Evolutionary conservation across 2,113 vertebrate species (phyloP), one percentile per base, ranked within the genome.

Genomic region (Climacteris rufus): DNA sequence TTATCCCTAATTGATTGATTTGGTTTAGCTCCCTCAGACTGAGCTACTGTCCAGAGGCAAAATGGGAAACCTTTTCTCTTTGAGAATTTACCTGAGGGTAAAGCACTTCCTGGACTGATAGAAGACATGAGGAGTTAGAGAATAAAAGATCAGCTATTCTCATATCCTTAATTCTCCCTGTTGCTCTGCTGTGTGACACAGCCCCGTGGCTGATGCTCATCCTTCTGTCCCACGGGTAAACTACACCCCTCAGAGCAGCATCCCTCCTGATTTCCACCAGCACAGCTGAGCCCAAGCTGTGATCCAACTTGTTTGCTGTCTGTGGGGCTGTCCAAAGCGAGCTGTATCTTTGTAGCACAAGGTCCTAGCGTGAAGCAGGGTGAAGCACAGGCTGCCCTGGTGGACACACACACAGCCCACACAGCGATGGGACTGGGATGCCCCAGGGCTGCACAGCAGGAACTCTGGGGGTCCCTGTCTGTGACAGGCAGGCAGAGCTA

Each of bases 351-450:
- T 35, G 47, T 0, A 44, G 31, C 47, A 16, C 21, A 1, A 10
- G 35, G 7, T 56, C 45, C 60, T 61, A 33, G 19, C 49, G 40
- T 18, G 82, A 40, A 59, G 59, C 60, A 28, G 17, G 23, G 56
- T 54, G 74, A 39, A 12, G n/a, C 12, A 0, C 53, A 9, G 2
- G 7, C 64, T 53, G 20, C 33, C 2, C 0, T 0, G 19, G 15
- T 44, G 72, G 52, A 28, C 7, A 1, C 14, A 27, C 69, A 50
- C 39, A 37, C 11, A 6, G 20, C 53, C n/a, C 3, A 2, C 16
- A 11, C 53, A 15, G 64, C 0, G 0, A 30, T 35, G 65, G 49
- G 2, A 0, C n/a, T 19, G 56, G 8, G 39, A 19, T 81, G 50
- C 45, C 30, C 72, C 0, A 0, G 24, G 49, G 20, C 47, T 60